These are phyloP conservation scores for Epinotia demarniana DNA, from an alignment of 2,888 invertebrate species.

Conservation along the genomic window DNA sequence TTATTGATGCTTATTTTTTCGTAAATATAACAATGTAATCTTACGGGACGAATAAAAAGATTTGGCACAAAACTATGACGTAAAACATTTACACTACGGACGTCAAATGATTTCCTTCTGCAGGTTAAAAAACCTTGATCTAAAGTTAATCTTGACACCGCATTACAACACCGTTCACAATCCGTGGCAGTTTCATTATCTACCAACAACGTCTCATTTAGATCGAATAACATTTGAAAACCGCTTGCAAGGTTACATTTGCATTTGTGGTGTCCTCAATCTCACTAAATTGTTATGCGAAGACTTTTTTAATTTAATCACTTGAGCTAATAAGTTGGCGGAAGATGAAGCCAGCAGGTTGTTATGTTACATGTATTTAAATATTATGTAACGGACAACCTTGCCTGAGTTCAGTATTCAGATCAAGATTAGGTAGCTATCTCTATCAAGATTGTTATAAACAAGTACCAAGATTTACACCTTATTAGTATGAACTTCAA, in stretches of 20 bases:
- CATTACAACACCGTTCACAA: constrained; percentile 18
- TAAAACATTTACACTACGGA: not conserved
- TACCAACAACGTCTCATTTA: not conserved
- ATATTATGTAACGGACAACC: constrained; percentile 40
- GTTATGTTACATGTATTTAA: constrained; percentile 18
- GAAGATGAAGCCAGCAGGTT: constrained; percentile 14
- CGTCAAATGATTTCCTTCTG: not conserved
- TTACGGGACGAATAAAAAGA: not conserved
- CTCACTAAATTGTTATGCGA: not conserved
- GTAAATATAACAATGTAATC: too few species aligned
- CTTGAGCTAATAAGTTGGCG: constrained; percentile 18
- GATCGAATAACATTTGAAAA: not conserved
- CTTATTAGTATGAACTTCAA: too few species aligned
- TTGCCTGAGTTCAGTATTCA: constrained; percentile 22
- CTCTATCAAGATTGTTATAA: too few species aligned
- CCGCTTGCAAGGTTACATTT: constrained; percentile 1
- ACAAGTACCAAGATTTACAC: too few species aligned
- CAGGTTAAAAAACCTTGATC: constrained; percentile 16
- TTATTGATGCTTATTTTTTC: too few species aligned
- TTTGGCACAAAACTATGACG: not conserved
- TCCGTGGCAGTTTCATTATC: constrained; percentile 28
- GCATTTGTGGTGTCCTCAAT: not conserved
- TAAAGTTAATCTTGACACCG: constrained; percentile 14
- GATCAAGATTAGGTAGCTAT: not conserved
- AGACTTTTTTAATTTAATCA: constrained; percentile 5